Evolutionary conservation across 1,140 invertebrate species (phyloP), one percentile per base, ranked within the genome.

Genomic region (Cataglyphis hispanica): DNA sequence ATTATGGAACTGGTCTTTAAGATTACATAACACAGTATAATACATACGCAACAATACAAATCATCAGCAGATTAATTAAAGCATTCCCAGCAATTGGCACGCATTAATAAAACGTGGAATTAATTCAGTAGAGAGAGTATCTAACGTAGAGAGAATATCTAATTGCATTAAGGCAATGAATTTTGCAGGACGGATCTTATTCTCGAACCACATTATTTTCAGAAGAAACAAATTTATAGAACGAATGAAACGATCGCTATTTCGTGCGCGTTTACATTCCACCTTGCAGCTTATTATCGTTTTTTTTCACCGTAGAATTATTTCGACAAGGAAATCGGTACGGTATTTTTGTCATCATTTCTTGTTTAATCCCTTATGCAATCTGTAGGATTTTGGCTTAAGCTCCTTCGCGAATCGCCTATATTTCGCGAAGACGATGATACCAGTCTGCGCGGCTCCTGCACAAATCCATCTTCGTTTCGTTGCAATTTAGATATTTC

Each of bases 41-140:
- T 70, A 27, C n/a, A 56, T 56, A 72, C 16, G 19, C 16, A n/a
- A n/a, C 10, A n/a, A n/a, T n/a, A n/a, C 40, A 61, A 63, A 16
- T 27, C 16, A 1, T 2, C 37, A 53, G 22, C 22, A 13, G 16
- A 76, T n/a, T 61, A 43, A 43, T 40, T 40, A 10, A 50, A 50
- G 16, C 46, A 50, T 40, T 31, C 75, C n/a, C 22, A 50, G 3
- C 64, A 75, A 78, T 84, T 77, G 72, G 53, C 22, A 31, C 25
- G 69, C 63, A 43, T 86, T 88, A 89, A 81, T 50, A 46, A 31
- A 31, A 5, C 22, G n/a, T 50, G 69, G 61, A 86, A 76, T 61
- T 80, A 81, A 88, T 76, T 46, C 46, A 11, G 2, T 11, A 50
- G 16, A 50, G 37, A 25, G 16, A 50, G 22, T 43, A n/a, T 74